Base-by-base conservation (phyloP, 2,888 invertebrate species). In the Meiosimyza platycephala region DNA sequence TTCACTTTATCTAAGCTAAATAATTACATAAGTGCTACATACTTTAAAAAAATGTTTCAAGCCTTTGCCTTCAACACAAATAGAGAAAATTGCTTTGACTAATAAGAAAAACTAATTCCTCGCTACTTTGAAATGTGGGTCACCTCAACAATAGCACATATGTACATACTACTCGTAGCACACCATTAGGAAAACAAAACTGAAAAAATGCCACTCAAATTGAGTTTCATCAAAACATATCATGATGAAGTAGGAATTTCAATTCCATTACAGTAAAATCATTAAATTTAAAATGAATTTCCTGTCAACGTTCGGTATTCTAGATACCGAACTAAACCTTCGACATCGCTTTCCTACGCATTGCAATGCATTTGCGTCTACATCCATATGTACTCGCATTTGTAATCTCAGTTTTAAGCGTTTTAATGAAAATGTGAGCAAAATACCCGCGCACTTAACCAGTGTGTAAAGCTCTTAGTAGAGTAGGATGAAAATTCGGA, bases 291-390 rank as follows among this genome's bases (percentile, higher is more conserved):
- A 75, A 76, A 72, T 71, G 74, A 71, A 68, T 73, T 73, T 67
- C 52, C n/a, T 54, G 47, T 50, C 18, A 16, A 64, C 40, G 40
- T 6, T 40, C 40, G 40, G 40, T 6, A 48, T 47, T 12, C 28
- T 50, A 33, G 22, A 69, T 28, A 60, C 18, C n/a, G 28, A 50
- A 13, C 59, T 11, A 12, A 18, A 51, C 59, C 50, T 40, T 28
- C 15, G 16, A 40, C 51, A 28, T 71, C 62, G 75, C 69, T 68
- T 70, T 59, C 64, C 59, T 47, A 66, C 76, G 62, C 68, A 72
- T 79, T 75, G 78, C 76, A 78, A 79, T 76, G 77, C 78, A 78
- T 80, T 80, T 77, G 79, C 80, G 76, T 77, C 78, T 76, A 79
- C 76, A 60, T 18, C 65, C 72, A 76, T 77, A 78, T 80, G 78